Conservation (phyloP, 2,113 vertebrate genomes). For the Prionailurus bengalensis region DNA sequence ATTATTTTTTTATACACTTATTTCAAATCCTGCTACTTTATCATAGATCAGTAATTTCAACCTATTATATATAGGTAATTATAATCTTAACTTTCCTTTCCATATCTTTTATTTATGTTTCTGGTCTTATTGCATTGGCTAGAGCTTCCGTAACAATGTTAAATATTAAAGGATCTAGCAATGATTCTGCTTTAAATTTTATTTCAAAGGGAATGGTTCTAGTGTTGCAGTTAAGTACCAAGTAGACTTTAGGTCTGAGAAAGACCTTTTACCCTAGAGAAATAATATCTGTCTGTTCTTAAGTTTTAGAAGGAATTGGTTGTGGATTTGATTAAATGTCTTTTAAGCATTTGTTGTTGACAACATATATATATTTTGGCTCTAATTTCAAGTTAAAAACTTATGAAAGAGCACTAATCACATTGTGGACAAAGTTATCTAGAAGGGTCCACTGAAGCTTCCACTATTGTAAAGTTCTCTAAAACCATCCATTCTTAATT, state of each 20-base stretch:
- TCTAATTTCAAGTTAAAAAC: constrained; percentile 50
- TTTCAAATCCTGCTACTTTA: neutral
- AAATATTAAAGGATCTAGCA: neutral
- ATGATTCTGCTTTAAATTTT: constrained; percentile 42
- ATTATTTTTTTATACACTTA: neutral
- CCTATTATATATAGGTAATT: neutral
- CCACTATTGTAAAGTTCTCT: neutral
- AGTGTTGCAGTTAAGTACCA: neutral
- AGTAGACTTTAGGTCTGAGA: neutral
- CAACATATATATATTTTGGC: neutral
- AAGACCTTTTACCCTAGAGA: neutral
- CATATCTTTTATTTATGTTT: neutral
- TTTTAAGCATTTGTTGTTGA: constrained; percentile 9
- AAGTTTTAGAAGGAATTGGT: neutral
- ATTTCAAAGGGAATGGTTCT: constrained; percentile 15
- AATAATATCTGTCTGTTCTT: neutral
- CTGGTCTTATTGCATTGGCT: neutral
- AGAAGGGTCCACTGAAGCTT: constrained; percentile 5
- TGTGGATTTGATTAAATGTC: constrained; percentile 9
- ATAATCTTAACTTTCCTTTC: neutral
- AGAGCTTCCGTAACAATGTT: neutral
- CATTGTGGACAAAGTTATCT: neutral
- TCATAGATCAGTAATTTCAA: constrained; percentile 33
- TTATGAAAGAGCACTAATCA: neutral
- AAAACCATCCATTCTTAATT: constrained; percentile 53